Percentiles rank a stretch among this genome's conserved stretches.
Evolutionary conservation across 2,888 invertebrate genomes (phyloP).

Genomic region (Athetis lepigone): DNA sequence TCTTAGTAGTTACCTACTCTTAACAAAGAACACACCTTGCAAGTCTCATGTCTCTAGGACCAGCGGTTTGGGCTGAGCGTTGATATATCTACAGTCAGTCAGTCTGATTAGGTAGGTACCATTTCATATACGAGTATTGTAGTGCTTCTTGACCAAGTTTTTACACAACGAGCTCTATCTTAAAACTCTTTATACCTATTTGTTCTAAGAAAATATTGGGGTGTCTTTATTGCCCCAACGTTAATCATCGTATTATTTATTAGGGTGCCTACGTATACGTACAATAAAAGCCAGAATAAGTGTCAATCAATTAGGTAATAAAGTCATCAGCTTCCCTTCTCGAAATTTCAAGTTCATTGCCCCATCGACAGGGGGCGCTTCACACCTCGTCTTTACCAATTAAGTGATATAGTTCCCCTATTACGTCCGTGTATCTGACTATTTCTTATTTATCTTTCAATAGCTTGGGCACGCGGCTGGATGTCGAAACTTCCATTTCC

Average conservation of each 20-base stretch:
- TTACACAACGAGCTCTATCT: neutral
- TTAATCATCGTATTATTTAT: slow-evolving; percentile 7
- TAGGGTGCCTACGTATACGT: neutral
- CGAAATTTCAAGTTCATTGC: slow-evolving; percentile 52
- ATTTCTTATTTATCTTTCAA: slow-evolving; percentile 39
- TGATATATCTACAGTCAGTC: no score
- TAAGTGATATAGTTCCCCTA: slow-evolving; percentile 37
- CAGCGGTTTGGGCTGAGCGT: no score
- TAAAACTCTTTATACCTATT: neutral
- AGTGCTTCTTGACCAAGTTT: no score
- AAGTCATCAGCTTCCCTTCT: slow-evolving; percentile 39
- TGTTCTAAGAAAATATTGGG: neutral
- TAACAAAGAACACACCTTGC: no score
- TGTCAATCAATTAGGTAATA: slow-evolving; percentile 47
- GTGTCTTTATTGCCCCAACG: neutral
- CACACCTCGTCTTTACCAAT: slow-evolving; percentile 31
- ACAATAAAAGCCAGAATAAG: slow-evolving; percentile 41
- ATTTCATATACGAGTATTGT: no score
- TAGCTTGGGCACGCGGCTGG: no score
- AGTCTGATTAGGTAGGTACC: no score
- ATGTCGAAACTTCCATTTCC: no score
- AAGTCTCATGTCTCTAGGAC: no score
- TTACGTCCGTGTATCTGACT: slow-evolving; percentile 5
- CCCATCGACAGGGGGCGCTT: slow-evolving; percentile 36
- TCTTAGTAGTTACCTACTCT: no score